Base-by-base conservation (phyloP, 1,140 invertebrate species). In the Calephelis virginiensis region DNA sequence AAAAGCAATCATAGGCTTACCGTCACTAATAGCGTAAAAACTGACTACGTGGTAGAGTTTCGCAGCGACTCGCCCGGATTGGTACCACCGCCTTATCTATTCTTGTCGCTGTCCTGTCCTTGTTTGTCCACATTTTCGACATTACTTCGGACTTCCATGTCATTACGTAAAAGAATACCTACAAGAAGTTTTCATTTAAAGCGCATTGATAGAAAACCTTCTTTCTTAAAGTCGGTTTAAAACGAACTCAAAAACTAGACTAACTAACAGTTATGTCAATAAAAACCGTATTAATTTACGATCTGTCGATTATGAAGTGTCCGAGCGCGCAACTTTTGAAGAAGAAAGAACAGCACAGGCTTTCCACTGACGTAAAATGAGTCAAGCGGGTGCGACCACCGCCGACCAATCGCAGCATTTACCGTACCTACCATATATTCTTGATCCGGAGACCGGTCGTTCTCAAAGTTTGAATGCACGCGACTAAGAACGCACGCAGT, bases 341-440 rank as follows among this genome's bases (percentile, higher is more conserved):
- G 60, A 68, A 70, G 63, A 74, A 73, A 73, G 70, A 73, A 71
- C 46, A 63, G 68, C 28, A 28, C 72, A 80, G 79, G 80, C 80
- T 82, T 85, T 82, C 70, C 74, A 78, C 68, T 70, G 49, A 56
- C 47, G 69, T 81, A 79, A 85, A 79, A 80, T 82, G 75, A 76
- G 69, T 68, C 70, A 73, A 68, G 82, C 83, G 77, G 81, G 81
- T 81, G 75, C 80, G 83, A 64, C 80, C 70, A 45, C 14, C 14
- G 40, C 63, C 75, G 63, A 59, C 83, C 83, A 83, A 86, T 86
- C 45, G 70, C 66, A 62, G 72, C 73, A 70, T 48, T 72, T 74
- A 64, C 71, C 63, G 66, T 66, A 50, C 65, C 65, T 62, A 64
- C 65, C 71, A 76, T 86, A 85, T 83, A 86, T 77, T 78, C 81